Conservation (phyloP, 2,888 invertebrate genomes). For the Neoscelio sp. region DNA sequence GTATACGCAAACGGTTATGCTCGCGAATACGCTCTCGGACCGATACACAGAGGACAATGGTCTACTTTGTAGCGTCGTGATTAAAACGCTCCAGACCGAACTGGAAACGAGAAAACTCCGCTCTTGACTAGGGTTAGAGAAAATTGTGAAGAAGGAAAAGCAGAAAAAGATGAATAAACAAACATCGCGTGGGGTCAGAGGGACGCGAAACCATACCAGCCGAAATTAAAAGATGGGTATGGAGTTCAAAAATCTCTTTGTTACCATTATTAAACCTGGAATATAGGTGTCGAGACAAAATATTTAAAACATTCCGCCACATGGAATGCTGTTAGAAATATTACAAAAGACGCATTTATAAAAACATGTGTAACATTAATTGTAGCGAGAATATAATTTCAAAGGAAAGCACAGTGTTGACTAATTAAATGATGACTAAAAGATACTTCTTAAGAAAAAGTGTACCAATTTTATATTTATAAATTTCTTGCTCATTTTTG, state of each 20-base stretch:
- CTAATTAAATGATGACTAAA: no score
- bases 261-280: constrained; percentile 59
- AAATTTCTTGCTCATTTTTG: no score
- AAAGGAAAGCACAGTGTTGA: no score
- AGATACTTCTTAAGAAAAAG: no score
- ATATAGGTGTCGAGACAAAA: constrained; percentile 55
- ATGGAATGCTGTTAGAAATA: constrained; percentile 32
- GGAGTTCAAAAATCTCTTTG: constrained; percentile 67
- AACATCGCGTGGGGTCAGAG: constrained; percentile 60
- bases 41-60: constrained; percentile 72
- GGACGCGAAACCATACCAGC: constrained; percentile 50
- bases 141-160: constrained; percentile 63
- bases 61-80: constrained; percentile 72
- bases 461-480: no score
- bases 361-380: constrained; percentile 20
- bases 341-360: constrained; percentile 37
- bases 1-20: constrained; percentile 61
- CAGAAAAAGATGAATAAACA: constrained; percentile 59
- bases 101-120: constrained; percentile 64
- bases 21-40: constrained; percentile 66
- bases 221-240: constrained; percentile 66
- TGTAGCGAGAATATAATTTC: constrained; percentile 29
- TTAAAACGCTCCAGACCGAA: constrained; percentile 71
- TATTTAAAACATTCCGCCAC: constrained; percentile 52
- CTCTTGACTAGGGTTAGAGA: constrained; percentile 61